Base-by-base conservation (phyloP, 1,140 invertebrate species). In the Drosophila subpulchrella region DNA sequence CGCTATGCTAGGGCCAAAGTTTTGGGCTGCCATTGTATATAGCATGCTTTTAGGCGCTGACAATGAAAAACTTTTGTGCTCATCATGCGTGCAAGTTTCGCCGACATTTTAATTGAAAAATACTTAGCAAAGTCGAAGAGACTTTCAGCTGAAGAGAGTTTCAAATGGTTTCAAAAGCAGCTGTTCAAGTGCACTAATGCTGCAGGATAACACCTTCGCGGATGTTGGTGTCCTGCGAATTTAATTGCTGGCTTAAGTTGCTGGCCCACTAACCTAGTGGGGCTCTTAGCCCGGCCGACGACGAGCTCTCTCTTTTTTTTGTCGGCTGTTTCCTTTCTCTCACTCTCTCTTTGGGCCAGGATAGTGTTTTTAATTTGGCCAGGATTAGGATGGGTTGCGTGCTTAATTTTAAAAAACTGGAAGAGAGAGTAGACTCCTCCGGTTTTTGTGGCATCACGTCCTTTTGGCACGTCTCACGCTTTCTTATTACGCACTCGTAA, bases 401-500 rank as follows among this genome's bases (percentile, higher is more conserved):
- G 73, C 77, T 85, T 82, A 75, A 88, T 75, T 88, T 85, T 71
- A 78, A 78, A 78, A 70, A 57, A 70, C 56, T 71, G 48, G 20
- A 38, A 20, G 51, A 65, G 42, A 65, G 42, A 47, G 56, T 42
- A 46, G 30, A 7, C 8, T 44, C 3, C 59, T 39, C 12, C 46
- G 38, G 27, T 44, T 32, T 57, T 36, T 42, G 76, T 48, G 56
- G 56, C 62, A 78, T 83, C 84, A 89, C 84, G 84, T 89, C 57
- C 84, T 55, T 62, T 17, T 41, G 61, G 76, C 84, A 88, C 84
- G 80, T 88, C 75, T 73, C 63, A 51, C 63, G 67, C 65, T 78
- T 75, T 78, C 84, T 89, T 89, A 89, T 89, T 84, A 89, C 77
- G 84, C 84, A 83, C 84, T 90, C 84, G 85, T 89, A 89, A 89